Evolutionary conservation across 2,888 invertebrate genomes (phyloP).

Genomic region (Cephalotes varians): DNA sequence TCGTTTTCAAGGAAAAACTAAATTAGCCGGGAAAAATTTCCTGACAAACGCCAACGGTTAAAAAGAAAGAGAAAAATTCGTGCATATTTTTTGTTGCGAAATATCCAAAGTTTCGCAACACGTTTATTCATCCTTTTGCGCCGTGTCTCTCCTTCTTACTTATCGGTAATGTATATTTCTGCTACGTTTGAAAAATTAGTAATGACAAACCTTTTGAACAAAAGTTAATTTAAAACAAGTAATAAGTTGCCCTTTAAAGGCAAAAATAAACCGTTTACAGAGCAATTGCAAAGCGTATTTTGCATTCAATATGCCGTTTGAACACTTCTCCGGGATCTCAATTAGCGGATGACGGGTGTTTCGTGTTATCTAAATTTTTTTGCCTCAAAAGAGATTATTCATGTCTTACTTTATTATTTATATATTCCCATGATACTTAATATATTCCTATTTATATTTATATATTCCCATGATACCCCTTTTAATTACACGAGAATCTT

Average conservation of each 20-base stretch:
- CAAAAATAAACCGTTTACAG: conserved; percentile 1
- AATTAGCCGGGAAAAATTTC: neutral
- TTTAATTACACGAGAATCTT: neutral
- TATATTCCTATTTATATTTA: conserved; percentile 17
- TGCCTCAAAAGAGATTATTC: neutral
- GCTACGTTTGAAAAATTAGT: conserved; percentile 3
- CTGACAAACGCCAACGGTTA: neutral
- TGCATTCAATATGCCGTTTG: neutral
- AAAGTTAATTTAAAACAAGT: conserved; percentile 11
- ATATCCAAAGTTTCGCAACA: neutral
- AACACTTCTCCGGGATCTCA: neutral
- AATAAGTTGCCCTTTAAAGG: neutral
- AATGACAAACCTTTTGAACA: neutral
- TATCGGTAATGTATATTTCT: neutral
- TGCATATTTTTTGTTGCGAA: neutral
- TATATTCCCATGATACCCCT: neutral
- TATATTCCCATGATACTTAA: conserved; percentile 4
- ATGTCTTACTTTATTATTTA: conserved; percentile 20
- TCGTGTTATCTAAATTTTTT: conserved; percentile 4
- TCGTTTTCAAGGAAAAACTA: neutral
- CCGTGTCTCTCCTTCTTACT: neutral
- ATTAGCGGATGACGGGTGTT: neutral
- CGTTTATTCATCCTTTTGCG: neutral
- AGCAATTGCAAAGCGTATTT: conserved; percentile 3
- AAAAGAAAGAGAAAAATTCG: neutral